These are phyloP conservation scores for Drosophila pectinifera DNA, from an alignment of 1,140 invertebrate species.

Conservation along the genomic window DNA sequence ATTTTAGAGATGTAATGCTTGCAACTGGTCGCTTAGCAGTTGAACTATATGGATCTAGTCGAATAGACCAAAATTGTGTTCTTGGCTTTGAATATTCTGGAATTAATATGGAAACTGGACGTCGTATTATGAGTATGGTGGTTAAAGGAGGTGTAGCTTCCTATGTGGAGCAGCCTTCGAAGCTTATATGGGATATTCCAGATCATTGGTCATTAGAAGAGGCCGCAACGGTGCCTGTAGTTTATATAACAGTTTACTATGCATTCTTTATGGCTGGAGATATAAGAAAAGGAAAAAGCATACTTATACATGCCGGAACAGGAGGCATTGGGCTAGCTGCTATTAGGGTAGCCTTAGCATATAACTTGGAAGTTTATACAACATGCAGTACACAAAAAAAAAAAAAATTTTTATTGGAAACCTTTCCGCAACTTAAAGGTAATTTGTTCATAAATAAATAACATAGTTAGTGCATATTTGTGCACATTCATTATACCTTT, in stretches of 20 bases:
- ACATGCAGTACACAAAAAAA: slow-evolving; percentile 92
- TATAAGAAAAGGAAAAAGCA: slow-evolving; percentile 89
- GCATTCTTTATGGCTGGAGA: slow-evolving; percentile 89
- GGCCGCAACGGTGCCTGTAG: slow-evolving; percentile 94
- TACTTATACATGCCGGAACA: slow-evolving; percentile 95
- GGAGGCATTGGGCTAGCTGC: slow-evolving; percentile 95
- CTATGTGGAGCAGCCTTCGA: slow-evolving; percentile 86
- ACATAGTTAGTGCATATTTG: too few species aligned
- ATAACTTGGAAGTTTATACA: slow-evolving; percentile 90
- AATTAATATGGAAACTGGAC: slow-evolving; percentile 86
- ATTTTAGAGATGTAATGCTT: slow-evolving; percentile 93
- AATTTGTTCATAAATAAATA: neutral
- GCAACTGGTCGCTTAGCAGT: slow-evolving; percentile 90
- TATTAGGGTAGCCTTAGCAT: slow-evolving; percentile 90
- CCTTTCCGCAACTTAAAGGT: slow-evolving; percentile 89
- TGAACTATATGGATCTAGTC: slow-evolving; percentile 87
- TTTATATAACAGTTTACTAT: slow-evolving; percentile 94
- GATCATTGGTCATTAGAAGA: slow-evolving; percentile 93
- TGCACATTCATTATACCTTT: too few species aligned
- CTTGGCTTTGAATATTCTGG: slow-evolving; percentile 92
- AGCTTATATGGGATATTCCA: slow-evolving; percentile 91
- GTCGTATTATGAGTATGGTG: slow-evolving; percentile 90
- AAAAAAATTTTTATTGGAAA: slow-evolving; percentile 90
- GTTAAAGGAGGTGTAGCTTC: slow-evolving; percentile 87
- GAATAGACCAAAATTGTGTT: slow-evolving; percentile 88